phyloP scores from a whole-genome alignment of 1,140 invertebrate genomes.

The Delia radicum region DNA sequence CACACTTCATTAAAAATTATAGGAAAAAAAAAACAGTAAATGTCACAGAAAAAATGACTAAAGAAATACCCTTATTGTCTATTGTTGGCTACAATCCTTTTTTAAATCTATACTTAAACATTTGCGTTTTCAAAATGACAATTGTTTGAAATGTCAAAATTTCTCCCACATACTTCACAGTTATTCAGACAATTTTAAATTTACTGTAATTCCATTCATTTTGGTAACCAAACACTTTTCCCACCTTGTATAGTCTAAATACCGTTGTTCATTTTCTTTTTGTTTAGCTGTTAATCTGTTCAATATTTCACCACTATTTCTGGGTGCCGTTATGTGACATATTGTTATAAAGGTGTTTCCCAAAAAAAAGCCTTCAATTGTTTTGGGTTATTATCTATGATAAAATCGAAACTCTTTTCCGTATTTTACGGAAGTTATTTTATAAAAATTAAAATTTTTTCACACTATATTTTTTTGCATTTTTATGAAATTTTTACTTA shows the following conservation, averaged over 20 bases:
- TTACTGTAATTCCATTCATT: neutral
- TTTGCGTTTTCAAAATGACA: neutral
- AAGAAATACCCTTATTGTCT: neutral
- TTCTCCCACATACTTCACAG: neutral
- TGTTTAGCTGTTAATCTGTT: neutral
- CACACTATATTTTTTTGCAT: slow-evolving; percentile 22
- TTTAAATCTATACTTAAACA: neutral
- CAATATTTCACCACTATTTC: neutral
- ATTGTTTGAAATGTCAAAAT: neutral
- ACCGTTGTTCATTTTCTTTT: neutral
- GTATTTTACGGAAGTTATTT: neutral
- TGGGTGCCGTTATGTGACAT: neutral
- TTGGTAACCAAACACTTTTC: slow-evolving; percentile 9
- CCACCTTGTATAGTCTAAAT: slow-evolving; percentile 11
- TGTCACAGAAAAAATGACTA: neutral
- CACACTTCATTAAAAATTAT: slow-evolving; percentile 15
- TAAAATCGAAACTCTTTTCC: slow-evolving; percentile 16
- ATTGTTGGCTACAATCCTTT: neutral
- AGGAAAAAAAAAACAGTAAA: neutral
- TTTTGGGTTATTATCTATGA: neutral
- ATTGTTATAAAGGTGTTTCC: slow-evolving; percentile 11
- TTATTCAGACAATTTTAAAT: neutral
- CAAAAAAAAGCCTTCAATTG: slow-evolving; percentile 15
- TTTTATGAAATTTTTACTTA: slow-evolving; percentile 13
- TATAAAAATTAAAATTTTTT: neutral